Conservation (phyloP, 2,888 invertebrate species). For the Andrena chrysosceles region DNA sequence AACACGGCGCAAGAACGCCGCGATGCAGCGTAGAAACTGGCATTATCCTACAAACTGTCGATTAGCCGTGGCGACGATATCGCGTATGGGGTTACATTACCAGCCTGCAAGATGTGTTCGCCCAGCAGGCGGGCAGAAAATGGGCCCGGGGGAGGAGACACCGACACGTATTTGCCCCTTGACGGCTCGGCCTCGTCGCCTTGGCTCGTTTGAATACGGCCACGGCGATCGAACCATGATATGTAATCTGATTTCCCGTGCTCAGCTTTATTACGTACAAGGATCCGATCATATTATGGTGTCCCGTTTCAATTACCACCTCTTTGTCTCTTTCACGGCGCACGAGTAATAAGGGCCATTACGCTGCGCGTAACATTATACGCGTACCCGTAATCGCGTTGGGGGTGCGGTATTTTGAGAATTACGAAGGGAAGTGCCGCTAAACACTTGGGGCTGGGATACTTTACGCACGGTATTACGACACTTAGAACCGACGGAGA, state of each 20-base stretch:
- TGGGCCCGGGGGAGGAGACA: constrained; percentile 42
- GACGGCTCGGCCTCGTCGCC: constrained; percentile 28
- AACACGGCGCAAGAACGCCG: constrained; percentile 41
- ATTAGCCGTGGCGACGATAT: constrained; percentile 70
- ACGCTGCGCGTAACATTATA: constrained; percentile 17
- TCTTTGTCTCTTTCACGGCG: constrained; percentile 38
- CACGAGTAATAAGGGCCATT: constrained; percentile 41
- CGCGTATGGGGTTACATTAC: constrained; percentile 59
- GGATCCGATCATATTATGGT: constrained; percentile 48
- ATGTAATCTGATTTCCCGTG: constrained; percentile 55
- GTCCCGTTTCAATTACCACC: constrained; percentile 63
- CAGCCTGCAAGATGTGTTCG: constrained; percentile 59
- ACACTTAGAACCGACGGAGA: neutral
- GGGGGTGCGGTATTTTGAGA: constrained; percentile 7
- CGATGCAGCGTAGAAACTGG: constrained; percentile 40
- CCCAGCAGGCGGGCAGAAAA: constrained; percentile 48
- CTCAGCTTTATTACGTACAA: constrained; percentile 44
- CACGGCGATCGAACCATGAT: constrained; percentile 48
- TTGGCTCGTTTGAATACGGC: constrained; percentile 27
- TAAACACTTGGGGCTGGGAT: neutral
- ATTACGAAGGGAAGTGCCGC: neutral
- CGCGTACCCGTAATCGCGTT: neutral
- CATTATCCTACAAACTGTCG: constrained; percentile 74
- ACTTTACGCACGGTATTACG: neutral
- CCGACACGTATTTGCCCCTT: constrained; percentile 52